Conservation (phyloP, 2,113 vertebrate species). For the Atrichornis clamosus region DNA sequence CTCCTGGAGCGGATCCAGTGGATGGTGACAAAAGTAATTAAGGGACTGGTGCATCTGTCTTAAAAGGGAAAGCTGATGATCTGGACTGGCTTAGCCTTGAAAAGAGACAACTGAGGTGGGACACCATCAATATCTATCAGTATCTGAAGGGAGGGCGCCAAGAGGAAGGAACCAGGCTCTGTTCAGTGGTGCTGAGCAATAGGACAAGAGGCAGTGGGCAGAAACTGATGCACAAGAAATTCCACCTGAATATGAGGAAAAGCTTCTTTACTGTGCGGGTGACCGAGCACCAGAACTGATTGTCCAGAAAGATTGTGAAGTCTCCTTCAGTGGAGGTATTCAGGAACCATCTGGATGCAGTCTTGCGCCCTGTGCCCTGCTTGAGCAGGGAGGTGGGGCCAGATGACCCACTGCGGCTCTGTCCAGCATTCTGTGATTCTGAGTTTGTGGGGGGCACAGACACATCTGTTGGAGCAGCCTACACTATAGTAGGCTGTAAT, state of each 20-base stretch:
- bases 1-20: not conserved
- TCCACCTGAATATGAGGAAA: not conserved
- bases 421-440: not conserved
- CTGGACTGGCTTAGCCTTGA: not conserved
- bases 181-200: rapidly evolving
- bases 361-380: not conserved
- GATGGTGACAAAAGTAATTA: not conserved
- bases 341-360: no score
- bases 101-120: rapidly evolving
- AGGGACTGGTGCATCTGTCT: not conserved
- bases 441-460: not conserved
- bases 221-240: not conserved
- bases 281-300: not conserved
- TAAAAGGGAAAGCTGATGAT: not conserved
- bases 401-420: not conserved
- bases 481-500: not conserved
- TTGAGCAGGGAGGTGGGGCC: not conserved
- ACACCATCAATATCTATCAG: not conserved
- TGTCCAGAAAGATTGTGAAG: not conserved
- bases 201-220: not conserved
- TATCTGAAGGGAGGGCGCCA: not conserved
- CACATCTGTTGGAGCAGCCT: not conserved
- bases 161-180: not conserved
- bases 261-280: not conserved
- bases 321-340: not conserved